phyloP scores from a whole-genome alignment of 2,113 vertebrate species.

The Pseudorhombus dupliciocellatus region DNA sequence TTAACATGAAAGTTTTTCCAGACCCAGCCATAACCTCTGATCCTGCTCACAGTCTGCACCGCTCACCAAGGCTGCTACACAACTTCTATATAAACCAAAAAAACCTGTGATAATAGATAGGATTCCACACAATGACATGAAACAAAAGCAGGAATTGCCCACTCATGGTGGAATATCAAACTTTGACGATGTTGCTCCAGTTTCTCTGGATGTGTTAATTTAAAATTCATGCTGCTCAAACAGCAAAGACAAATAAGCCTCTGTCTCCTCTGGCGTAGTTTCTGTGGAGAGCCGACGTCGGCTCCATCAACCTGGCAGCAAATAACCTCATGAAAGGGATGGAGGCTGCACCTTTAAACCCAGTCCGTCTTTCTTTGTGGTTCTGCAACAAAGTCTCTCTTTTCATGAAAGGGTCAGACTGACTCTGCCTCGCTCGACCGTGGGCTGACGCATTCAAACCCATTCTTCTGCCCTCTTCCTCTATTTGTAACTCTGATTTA shows the following conservation, averaged over 20 bases:
- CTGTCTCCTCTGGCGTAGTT: neutral
- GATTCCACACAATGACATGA: no score
- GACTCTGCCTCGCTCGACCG: neutral
- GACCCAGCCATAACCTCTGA: neutral
- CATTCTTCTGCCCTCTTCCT: neutral
- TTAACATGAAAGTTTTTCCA: no score
- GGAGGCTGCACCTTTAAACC: slow-evolving; percentile 12
- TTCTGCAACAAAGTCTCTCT: neutral
- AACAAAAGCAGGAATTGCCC: no score
- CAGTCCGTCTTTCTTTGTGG: neutral
- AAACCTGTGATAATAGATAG: no score
- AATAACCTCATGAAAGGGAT: neutral
- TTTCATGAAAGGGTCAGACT: slow-evolving; percentile 2
- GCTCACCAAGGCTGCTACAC: neutral
- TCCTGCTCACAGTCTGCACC: neutral
- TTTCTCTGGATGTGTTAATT: slow-evolving; percentile 1
- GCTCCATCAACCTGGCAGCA: neutral
- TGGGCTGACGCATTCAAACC: slow-evolving; percentile 4
- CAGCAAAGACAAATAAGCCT: neutral
- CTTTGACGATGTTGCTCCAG: slow-evolving; percentile 1
- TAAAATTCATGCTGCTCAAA: neutral
- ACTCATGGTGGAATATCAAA: neutral
- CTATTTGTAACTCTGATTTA: slow-evolving; percentile 29
- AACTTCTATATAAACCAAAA: neutral
- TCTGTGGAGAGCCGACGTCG: neutral